Evolutionary conservation across 2,888 invertebrate genomes (phyloP), one percentile per base, ranked within the genome.

Genomic region (Apodemia zela): DNA sequence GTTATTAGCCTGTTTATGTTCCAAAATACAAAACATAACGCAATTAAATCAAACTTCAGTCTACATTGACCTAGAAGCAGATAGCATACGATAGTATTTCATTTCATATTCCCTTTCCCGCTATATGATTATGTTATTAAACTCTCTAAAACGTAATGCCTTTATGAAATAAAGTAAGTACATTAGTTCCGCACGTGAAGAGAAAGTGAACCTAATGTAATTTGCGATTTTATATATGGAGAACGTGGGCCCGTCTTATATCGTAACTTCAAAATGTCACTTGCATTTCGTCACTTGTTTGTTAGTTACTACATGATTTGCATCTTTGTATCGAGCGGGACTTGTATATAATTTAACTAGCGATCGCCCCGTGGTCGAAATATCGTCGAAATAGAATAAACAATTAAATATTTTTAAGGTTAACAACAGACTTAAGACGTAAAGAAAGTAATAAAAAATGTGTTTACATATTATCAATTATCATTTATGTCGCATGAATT

Each of bases 201-300:
- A 75, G 84, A 84, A 84, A 83, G 84, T 82, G 76, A 73, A 73
- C 75, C 73, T 72, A 79, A 76, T 73, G 71, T 75, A 74, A 71
- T 71, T 71, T 74, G 69, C 66, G 65, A 65, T 67, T 66, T 70
- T 70, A 67, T 68, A 67, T 67, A 62, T 66, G 60, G 63, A 67
- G 64, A 68, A 65, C 62, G 66, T 70, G 68, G 63, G 68, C 68
- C 64, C 68, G 70, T 68, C 68, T 69, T 68, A 61, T 66, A 64
- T 57, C 68, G 42, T 66, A 66, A 61, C 25, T 60, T 65, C 61
- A 66, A 69, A 70, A 71, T 70, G 71, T 72, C 69, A 69, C 65
- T 68, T 66, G 61, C 18, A 15, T 63, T 58, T 62, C 62, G 58
- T 59, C 62, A 62, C 54, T 54, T 54, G 21, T 54, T 54, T 15